These are phyloP conservation scores for Corythoichthys haematopterus DNA, from an alignment of 2,113 vertebrate genomes.

Conservation along the genomic window DNA sequence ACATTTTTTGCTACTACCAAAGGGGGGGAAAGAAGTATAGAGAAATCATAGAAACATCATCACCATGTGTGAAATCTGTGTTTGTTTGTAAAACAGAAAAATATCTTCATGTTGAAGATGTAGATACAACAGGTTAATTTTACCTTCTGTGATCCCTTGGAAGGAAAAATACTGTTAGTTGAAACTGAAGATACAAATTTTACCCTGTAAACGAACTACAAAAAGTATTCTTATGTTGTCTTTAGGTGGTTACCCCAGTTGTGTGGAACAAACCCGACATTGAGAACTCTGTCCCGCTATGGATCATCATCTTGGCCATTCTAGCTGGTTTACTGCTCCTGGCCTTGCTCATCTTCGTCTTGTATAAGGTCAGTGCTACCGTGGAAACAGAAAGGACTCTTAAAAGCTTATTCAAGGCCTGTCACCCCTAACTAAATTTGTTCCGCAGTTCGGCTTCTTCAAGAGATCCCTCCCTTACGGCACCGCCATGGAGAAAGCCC, in stretches of 20 bases:
- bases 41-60: no score
- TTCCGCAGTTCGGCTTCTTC: conserved; percentile 86
- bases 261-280: conserved; percentile 84
- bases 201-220: not conserved
- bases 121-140: no score
- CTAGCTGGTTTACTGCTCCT: conserved; percentile 85
- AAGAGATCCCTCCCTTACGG: conserved; percentile 86
- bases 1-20: no score
- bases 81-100: no score
- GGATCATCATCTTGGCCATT: conserved; percentile 89
- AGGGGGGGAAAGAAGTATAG: no score
- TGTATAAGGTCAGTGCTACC: conserved; percentile 81
- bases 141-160: no score
- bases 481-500: conserved; percentile 92
- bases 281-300: conserved; percentile 78
- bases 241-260: conserved; percentile 79
- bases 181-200: not conserved
- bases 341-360: conserved; percentile 84
- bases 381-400: not conserved
- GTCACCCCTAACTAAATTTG: not conserved
- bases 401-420: not conserved
- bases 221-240: conserved; percentile 7
- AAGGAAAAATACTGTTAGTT: no score
- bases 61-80: no score
- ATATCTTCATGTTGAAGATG: no score